Evolutionary conservation across 2,797 vertebrate genomes (phyloP), one percentile per base, ranked within the genome.

Genomic region (Peromyscus eremicus): DNA sequence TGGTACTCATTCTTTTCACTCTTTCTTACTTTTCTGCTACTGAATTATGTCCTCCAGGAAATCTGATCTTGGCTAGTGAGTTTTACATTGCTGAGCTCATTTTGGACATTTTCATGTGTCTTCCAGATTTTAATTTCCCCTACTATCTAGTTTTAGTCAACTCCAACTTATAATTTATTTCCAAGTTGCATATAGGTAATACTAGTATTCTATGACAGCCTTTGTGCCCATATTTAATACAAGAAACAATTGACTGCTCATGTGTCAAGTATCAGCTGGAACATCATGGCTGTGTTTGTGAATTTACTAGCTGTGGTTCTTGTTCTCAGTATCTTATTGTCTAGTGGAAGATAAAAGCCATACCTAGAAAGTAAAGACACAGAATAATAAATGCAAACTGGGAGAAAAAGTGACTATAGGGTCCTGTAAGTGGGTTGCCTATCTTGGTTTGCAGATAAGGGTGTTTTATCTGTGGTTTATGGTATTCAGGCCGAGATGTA

Each of bases 211-310:
- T 55, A 0, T 79, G 49, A 23, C 23, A 68, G 46, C 14, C 4
- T 96, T 95, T 62, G 10, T 32, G 40, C 32, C 55, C 80, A 23
- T 90, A 27, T 52, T 80, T 94, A 94, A 89, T 34, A 70, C 14
- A 92, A 40, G 87, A 43, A 81, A 76, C 17, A 76, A 23, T 40
- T 71, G 37, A 89, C 70, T 32, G 43, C 62, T 14, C 34, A 79
- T 12, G 5, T 70, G 16, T 11, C 86, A 89, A 73, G 32, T 27
- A 83, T 34, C 27, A 25, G 3, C 27, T 2, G 83, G 49, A 73
- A 90, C 1, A n/a, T 4, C 70, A 81, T 76, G 49, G 11, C 46
- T 49, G 6, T n/a, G 82, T 70, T 64, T 79, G 0, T 73, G 19
- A 94, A 60, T 46, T 92, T 55, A 23, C n/a, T 76, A 62, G 57